Conservation (phyloP, 2,888 invertebrate species). For the Ametastegia equiseti region DNA sequence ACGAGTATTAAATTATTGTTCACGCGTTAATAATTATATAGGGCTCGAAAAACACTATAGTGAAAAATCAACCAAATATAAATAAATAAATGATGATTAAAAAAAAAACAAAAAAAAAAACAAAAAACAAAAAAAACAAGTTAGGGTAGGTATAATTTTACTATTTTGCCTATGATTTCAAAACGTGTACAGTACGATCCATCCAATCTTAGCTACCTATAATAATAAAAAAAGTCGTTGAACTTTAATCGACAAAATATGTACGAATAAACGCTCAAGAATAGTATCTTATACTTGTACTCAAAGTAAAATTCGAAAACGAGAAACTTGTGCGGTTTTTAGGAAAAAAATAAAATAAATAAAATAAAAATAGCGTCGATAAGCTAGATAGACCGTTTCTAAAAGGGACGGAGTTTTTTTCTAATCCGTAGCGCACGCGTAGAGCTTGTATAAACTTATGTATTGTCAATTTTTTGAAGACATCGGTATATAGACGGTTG, state of each 20-base stretch:
- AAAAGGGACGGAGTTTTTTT: not conserved
- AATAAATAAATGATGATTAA: no score
- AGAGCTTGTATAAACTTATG: not conserved
- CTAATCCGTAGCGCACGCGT: not conserved
- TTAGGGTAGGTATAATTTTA: not conserved
- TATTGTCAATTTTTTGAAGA: not conserved
- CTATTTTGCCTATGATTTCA: not conserved
- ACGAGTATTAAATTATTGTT: slow-evolving; percentile 22
- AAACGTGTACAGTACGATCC: slow-evolving; percentile 44
- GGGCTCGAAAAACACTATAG: not conserved
- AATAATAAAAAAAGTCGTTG: slow-evolving; percentile 10
- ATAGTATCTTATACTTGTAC: slow-evolving; percentile 28
- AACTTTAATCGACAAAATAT: slow-evolving; percentile 26
- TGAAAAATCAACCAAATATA: no score
- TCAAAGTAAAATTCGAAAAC: slow-evolving; percentile 12
- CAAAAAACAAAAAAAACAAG: not conserved
- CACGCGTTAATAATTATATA: not conserved
- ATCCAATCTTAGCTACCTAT: slow-evolving; percentile 36
- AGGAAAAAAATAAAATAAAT: not conserved
- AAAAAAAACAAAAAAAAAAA: not conserved
- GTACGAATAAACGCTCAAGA: slow-evolving; percentile 35
- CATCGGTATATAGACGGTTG: no score
- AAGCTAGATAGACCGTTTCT: not conserved
- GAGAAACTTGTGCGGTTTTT: not conserved
- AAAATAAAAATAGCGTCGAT: not conserved